phyloP scores from a whole-genome alignment of 1,140 invertebrate species.

The Listronotus bonariensis region DNA sequence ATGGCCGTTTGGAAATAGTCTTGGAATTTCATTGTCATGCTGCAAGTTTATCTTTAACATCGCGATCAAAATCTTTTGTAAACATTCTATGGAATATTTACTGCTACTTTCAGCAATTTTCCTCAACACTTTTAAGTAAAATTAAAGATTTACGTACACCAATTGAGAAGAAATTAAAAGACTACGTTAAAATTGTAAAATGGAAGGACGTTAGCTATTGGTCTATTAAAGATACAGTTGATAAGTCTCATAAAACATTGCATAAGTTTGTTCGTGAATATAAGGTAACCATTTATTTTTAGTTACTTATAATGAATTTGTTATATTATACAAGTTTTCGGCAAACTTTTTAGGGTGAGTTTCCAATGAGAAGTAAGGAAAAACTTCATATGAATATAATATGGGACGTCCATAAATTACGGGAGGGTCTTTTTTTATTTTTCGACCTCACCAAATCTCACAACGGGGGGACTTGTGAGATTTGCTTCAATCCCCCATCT shows the following conservation, averaged over 20 bases:
- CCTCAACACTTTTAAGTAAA: constrained; percentile 63
- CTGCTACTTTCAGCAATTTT: constrained; percentile 85
- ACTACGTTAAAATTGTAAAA: constrained; percentile 93
- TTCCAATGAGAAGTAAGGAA: no score
- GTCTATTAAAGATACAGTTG: constrained; percentile 85
- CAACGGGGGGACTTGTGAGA: no score
- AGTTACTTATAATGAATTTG: neutral
- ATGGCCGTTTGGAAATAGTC: constrained; percentile 77
- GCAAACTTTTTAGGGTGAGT: no score
- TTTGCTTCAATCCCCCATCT: no score
- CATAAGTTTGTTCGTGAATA: constrained; percentile 87
- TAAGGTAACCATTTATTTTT: constrained; percentile 39
- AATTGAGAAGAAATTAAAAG: constrained; percentile 89
- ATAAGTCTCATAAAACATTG: constrained; percentile 85
- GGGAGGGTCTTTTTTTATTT: no score
- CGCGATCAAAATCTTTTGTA: constrained; percentile 61
- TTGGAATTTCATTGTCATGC: constrained; percentile 78
- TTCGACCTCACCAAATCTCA: no score
- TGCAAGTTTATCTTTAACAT: constrained; percentile 58
- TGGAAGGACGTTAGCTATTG: constrained; percentile 97
- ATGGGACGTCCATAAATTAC: no score
- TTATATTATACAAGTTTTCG: no score
- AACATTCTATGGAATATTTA: constrained; percentile 84
- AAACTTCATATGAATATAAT: no score
- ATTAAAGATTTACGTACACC: constrained; percentile 72